Conservation (phyloP, 2,113 vertebrate species). For the Oreochromis aureus region DNA sequence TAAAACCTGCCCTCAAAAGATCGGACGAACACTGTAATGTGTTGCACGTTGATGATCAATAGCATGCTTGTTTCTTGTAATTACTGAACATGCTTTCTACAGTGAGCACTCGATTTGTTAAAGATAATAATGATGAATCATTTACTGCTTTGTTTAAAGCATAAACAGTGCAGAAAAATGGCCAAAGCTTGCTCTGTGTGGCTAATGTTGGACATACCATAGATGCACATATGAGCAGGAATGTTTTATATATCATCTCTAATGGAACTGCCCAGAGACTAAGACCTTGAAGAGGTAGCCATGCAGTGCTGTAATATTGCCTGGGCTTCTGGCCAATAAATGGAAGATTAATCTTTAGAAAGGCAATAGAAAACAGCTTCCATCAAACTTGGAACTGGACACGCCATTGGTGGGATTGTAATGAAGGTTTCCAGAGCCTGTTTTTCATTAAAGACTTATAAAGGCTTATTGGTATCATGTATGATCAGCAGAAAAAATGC, state of each 20-base stretch:
- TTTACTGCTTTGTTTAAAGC: not conserved
- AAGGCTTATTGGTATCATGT: constrained; percentile 4
- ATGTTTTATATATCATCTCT: constrained; percentile 44
- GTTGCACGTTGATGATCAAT: constrained; percentile 60
- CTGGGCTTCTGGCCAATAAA: constrained; percentile 44
- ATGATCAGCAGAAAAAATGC: constrained; percentile 12
- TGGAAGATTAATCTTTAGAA: constrained; percentile 63
- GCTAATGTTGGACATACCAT: constrained; percentile 11
- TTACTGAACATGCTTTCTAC: constrained; percentile 3
- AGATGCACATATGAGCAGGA: not conserved
- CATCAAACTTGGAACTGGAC: constrained; percentile 16
- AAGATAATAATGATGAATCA: constrained; percentile 34
- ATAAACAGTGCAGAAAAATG: not conserved
- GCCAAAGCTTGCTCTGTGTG: not conserved
- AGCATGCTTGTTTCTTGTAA: constrained; percentile 42
- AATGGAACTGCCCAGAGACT: constrained; percentile 45
- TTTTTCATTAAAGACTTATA: constrained; percentile 28
- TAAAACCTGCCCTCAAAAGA: constrained; percentile 46
- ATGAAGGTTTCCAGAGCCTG: not conserved
- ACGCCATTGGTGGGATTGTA: not conserved
- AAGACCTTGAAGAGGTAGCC: constrained; percentile 60
- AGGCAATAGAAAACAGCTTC: constrained; percentile 23
- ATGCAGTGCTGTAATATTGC: constrained; percentile 40
- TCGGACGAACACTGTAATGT: constrained; percentile 44
- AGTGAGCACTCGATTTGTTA: constrained; percentile 4